Base-by-base conservation (phyloP, 2,113 vertebrate species). In the Platysternon megacephalum region DNA sequence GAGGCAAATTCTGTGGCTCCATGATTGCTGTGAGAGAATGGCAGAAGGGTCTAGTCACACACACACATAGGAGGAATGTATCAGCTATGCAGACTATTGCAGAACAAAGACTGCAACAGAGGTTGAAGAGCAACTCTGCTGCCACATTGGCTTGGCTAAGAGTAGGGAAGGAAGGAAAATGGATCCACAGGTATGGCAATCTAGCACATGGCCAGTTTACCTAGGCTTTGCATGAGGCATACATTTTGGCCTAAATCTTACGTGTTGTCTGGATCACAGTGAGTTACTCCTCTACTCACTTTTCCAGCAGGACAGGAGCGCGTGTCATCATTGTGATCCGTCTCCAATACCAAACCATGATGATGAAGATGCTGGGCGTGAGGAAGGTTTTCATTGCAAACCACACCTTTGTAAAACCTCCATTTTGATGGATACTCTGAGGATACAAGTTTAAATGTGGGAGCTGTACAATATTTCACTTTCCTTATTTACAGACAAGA, bases 361-460 rank as follows among this genome's bases (percentile, higher is more conserved):
- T 99, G 93, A 99, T 99, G 91, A 99, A 97, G 93, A 99, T 99
- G 98, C 99, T 99, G 88, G 99, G 99, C 0, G 99, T 99, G 42
- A 99, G 99, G 98, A 99, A 99, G 9, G 99, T 99, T 98, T 99
- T 99, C 99, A 99, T 99, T 94, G 99, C 99, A 95, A 99, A 99
- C 99, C 99, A 99, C 76, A 99, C 99, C 85, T 99, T 99, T 14
- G 99, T 99, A 96, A 99, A 99, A 86, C 99, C 99, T 55, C 99
- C 99, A 0, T 99, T 99, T 93, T 99, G 99, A 91, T 99, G 99
- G 95, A 99, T 99, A 79, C 98, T 97, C 99, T 99, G 51, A 46
- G 86, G 80, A 65, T 93, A 2, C 82, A 79, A 83, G 12, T 79
- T 13, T 39, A 29, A 58, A 53, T 5, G 12, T 13, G 90, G 24